Conservation (phyloP, 1,140 invertebrate species). For the Marisa cornuarietis region DNA sequence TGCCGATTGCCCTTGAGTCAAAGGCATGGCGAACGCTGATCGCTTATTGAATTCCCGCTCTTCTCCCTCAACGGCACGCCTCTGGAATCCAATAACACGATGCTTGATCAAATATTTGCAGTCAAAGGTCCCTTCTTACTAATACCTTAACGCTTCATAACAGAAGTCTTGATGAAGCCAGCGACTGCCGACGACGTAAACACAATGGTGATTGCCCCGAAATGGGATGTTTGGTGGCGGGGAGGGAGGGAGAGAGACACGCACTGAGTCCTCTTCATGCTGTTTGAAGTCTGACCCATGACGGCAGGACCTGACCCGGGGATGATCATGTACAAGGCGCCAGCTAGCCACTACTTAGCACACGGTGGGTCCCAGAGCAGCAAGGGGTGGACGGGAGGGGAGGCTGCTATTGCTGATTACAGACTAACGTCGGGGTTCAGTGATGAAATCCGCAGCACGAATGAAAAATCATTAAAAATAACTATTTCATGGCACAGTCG, state of each 20-base stretch:
- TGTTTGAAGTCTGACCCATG: not conserved
- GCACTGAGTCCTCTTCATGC: not conserved
- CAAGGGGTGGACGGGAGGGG: not conserved
- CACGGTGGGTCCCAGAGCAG: not conserved
- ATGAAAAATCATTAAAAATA: too few species aligned
- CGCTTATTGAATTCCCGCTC: constrained; percentile 1
- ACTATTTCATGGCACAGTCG: too few species aligned
- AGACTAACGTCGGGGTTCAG: too few species aligned
- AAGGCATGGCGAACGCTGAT: constrained; percentile 1
- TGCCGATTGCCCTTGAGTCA: constrained; percentile 5
- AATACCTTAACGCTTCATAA: constrained; percentile 13
- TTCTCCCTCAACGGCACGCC: not conserved
- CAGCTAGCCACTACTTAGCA: not conserved
- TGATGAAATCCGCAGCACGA: too few species aligned
- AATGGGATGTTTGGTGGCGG: not conserved
- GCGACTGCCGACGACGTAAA: not conserved
- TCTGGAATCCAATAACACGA: not conserved
- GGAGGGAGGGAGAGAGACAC: not conserved
- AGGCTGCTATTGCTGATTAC: not conserved
- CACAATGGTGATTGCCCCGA: constrained; percentile 3
- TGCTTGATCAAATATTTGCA: constrained; percentile 5
- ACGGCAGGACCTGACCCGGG: not conserved
- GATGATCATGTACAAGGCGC: not conserved
- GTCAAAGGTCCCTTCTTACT: constrained; percentile 9
- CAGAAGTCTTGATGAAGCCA: constrained; percentile 2